These are phyloP conservation scores for Lithophane ornitopus DNA, from an alignment of 2,888 invertebrate genomes.

Conservation along the genomic window DNA sequence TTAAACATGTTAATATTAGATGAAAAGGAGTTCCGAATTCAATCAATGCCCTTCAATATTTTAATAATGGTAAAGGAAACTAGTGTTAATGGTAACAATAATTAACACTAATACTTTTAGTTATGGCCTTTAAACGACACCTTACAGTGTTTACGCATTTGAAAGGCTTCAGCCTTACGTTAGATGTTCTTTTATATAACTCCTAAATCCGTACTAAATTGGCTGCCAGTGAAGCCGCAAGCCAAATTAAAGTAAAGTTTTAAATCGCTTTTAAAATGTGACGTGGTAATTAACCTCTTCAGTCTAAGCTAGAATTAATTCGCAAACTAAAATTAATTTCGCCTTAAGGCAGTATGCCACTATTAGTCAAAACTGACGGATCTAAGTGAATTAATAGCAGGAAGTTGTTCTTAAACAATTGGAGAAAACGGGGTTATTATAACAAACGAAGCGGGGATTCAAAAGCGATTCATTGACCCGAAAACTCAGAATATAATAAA, in stretches of 20 bases:
- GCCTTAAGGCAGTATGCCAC: constrained; percentile 49
- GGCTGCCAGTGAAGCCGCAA: constrained; percentile 38
- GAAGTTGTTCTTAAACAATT: constrained; percentile 51
- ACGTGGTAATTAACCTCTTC: constrained; percentile 50
- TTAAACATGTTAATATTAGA: neutral
- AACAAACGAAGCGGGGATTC: constrained; percentile 37
- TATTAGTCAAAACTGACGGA: constrained; percentile 40
- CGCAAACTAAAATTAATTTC: constrained; percentile 27
- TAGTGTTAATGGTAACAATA: neutral
- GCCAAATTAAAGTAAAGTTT: constrained; percentile 37
- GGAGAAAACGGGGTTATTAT: constrained; percentile 43
- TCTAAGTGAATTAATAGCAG: constrained; percentile 44
- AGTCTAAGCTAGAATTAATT: constrained; percentile 40
- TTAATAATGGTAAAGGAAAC: neutral
- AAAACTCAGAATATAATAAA: constrained; percentile 46
- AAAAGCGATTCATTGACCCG: constrained; percentile 53
- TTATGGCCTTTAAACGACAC: constrained; percentile 14
- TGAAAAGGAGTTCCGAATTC: neutral
- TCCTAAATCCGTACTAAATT: constrained; percentile 40
- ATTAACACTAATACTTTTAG: constrained; percentile 13
- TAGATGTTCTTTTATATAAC: constrained; percentile 54
- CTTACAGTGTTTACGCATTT: constrained; percentile 39
- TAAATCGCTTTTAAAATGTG: constrained; percentile 33
- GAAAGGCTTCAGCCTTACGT: constrained; percentile 36
- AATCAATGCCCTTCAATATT: neutral